phyloP scores from a whole-genome alignment of 2,113 vertebrate genomes.

The Xiphophorus hellerii region DNA sequence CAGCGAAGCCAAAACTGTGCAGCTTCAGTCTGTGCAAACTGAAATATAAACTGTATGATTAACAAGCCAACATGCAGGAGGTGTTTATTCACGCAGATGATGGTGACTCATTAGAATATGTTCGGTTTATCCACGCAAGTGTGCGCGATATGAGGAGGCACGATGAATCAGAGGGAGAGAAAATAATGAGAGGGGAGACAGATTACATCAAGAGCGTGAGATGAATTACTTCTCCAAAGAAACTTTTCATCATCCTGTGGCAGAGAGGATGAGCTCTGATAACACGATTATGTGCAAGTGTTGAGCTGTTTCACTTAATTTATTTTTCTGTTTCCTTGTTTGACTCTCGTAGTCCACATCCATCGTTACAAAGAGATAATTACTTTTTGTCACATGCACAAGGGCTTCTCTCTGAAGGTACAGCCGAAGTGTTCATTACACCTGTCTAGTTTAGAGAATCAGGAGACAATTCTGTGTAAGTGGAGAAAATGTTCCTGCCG shows the following conservation, averaged over 20 bases:
- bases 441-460: background rate
- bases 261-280: constrained; percentile 2
- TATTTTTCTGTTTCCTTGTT: constrained; percentile 14
- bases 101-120: constrained; percentile 32
- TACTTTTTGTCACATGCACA: constrained; percentile 27
- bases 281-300: constrained; percentile 33
- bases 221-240: constrained; percentile 55
- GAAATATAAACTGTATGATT: constrained; percentile 6
- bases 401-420: constrained; percentile 14
- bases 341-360: constrained; percentile 20
- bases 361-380: constrained; percentile 36
- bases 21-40: constrained; percentile 11
- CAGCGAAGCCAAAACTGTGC: background rate
- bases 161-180: constrained; percentile 6
- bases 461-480: background rate
- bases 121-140: constrained; percentile 10
- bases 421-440: constrained; percentile 24
- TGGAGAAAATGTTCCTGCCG: background rate
- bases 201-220: constrained; percentile 53
- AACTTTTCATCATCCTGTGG: constrained; percentile 53
- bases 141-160: constrained; percentile 3
- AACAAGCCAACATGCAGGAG: constrained; percentile 12
- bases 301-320: constrained; percentile 54
- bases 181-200: constrained; percentile 1
- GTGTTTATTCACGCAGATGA: constrained; percentile 42